Base-by-base conservation (phyloP, 2,888 invertebrate genomes). In the Osmoderma eremita region DNA sequence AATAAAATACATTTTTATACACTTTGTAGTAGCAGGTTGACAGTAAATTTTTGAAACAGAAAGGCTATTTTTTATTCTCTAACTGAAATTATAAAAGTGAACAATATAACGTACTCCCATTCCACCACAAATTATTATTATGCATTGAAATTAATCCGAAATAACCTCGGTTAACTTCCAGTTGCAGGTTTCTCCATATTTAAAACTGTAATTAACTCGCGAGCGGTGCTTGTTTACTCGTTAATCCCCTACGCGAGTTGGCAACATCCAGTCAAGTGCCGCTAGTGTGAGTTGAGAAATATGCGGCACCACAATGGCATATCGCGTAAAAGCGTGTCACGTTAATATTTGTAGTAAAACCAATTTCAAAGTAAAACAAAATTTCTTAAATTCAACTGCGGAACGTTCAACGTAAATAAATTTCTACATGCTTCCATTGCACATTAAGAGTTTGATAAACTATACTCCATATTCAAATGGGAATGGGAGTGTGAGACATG, bases 121-220 rank as follows among this genome's bases (percentile, higher is more conserved):
- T 38, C 8, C 6, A 39, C 13, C 12, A 15, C 30, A 48, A 53
- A 68, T 66, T 70, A 30, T 30, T 30, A 68, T 68, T 62, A 68
- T 70, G 68, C 63, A 67, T 56, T 42, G 70, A 72, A 74, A 75
- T 77, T 76, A 77, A 77, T 77, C 75, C 70, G 74, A 74, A 76
- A 77, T 74, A 74, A 76, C 77, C 75, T 76, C 75, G 76, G 78
- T 78, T 73, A 75, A 76, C 77, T 78, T 78, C 77, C 79, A 78
- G 75, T 75, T 72, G 75, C 78, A 78, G 74, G 68, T 72, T 71
- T 68, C 74, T 73, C 75, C 76, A 78, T 77, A 78, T 79, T 78
- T 78, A 77, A 78, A 78, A 77, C 76, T 73, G 78, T 77, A 78
- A 78, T 78, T 78, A 78, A 78, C 78, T 75, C 70, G 67, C 73